Percentiles rank a stretch among this genome's conserved stretches.
These are phyloP conservation scores for Neuroscelio doddi DNA, from an alignment of 2,888 invertebrate species.

Conservation along the genomic window DNA sequence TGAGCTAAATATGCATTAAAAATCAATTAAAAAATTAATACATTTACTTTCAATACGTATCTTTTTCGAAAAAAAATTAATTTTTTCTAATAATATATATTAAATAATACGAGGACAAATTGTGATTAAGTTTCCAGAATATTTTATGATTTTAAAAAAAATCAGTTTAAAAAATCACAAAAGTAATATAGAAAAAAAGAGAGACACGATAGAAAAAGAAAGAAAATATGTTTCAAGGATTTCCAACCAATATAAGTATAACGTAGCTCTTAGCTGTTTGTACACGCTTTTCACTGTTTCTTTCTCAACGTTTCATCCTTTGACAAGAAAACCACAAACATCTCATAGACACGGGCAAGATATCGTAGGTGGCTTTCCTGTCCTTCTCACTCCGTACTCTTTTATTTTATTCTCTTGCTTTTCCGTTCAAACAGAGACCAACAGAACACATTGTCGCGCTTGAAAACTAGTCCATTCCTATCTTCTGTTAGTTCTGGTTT, in stretches of 20 bases:
- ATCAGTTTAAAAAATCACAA: too few relatives aligned
- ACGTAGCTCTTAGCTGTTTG: conserved; percentile 62
- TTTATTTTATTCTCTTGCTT: conserved; percentile 44
- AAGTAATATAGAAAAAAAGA: conserved; percentile 20
- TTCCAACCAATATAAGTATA: conserved; percentile 58
- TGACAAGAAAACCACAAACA: conserved; percentile 62
- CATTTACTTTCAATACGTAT: too few relatives aligned
- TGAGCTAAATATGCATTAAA: too few relatives aligned
- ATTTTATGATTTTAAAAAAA: too few relatives aligned
- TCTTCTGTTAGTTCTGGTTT: conserved; percentile 31
- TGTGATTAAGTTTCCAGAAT: too few relatives aligned
- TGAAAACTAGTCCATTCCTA: conserved; percentile 30
- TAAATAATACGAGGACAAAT: too few relatives aligned
- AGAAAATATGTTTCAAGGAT: conserved; percentile 41
- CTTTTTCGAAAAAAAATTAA: too few relatives aligned
- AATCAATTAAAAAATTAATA: too few relatives aligned
- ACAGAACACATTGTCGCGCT: conserved; percentile 36
- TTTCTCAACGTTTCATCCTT: conserved; percentile 57
- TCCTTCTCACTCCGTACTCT: conserved; percentile 28
- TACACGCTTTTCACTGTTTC: conserved; percentile 57
- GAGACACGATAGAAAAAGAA: conserved; percentile 45
- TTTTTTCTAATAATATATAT: too few relatives aligned
- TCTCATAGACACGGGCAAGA: conserved; percentile 47
- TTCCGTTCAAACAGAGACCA: conserved; percentile 40
- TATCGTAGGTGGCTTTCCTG: conserved; percentile 42